These are phyloP conservation scores for Apaloderma vittatum DNA, from an alignment of 2,113 vertebrate genomes.

Conservation along the genomic window DNA sequence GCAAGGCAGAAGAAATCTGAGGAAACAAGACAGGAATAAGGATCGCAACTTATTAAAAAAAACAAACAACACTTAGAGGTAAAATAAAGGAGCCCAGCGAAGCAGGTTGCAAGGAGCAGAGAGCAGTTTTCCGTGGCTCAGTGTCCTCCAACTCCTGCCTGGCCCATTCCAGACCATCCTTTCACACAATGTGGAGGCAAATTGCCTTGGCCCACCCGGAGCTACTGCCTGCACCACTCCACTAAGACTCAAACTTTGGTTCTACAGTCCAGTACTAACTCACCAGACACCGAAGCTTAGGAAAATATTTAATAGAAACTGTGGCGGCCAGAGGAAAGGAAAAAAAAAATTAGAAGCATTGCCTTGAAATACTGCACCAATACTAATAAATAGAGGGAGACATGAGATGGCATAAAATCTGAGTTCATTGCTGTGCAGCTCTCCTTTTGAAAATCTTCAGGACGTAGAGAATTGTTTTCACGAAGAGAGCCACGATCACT, in stretches of 20 bases:
- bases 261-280: not conserved
- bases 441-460: not conserved
- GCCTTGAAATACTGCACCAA: accelerated
- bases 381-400: not conserved
- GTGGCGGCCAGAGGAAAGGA: not conserved
- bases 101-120: not conserved
- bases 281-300: not conserved
- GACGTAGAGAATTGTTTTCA: not conserved
- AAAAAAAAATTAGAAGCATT: not conserved
- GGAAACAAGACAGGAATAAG: not conserved
- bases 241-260: not conserved
- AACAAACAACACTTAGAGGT: accelerated
- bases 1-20: not conserved
- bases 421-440: not conserved
- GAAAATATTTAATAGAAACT: not conserved
- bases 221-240: not conserved
- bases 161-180: not conserved
- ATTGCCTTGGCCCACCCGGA: not conserved
- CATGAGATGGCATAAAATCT: not conserved
- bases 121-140: not conserved
- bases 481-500: not conserved
- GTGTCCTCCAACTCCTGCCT: not conserved
- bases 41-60: not conserved
- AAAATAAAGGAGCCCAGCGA: not conserved
- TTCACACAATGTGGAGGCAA: not conserved